These are phyloP conservation scores for Abramis brama DNA, from an alignment of 2,113 vertebrate genomes.

Conservation along the genomic window DNA sequence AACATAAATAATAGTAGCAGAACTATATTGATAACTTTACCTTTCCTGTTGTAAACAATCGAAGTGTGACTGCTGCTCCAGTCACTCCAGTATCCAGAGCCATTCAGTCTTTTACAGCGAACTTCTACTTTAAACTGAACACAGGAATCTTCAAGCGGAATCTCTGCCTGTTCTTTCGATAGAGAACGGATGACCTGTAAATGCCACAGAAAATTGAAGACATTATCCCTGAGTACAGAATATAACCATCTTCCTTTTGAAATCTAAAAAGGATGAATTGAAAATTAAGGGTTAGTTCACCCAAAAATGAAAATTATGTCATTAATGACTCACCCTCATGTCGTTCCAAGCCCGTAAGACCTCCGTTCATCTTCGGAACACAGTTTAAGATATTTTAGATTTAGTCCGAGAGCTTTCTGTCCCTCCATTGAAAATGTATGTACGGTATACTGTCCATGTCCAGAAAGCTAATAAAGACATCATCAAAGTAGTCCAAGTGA, in stretches of 20 bases:
- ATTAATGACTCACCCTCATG: too few relatives aligned
- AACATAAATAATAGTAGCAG: neutral
- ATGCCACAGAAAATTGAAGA: slow-evolving; percentile 14
- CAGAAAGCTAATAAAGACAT: too few relatives aligned
- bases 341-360: too few relatives aligned
- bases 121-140: slow-evolving; percentile 78
- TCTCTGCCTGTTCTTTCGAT: slow-evolving; percentile 47
- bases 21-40: slow-evolving; percentile 64
- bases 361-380: too few relatives aligned
- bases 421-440: too few relatives aligned
- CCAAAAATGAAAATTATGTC: too few relatives aligned
- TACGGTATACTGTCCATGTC: too few relatives aligned
- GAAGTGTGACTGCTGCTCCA: slow-evolving; percentile 82
- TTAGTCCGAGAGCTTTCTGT: too few relatives aligned
- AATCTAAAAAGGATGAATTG: neutral
- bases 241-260: neutral
- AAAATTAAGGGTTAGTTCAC: too few relatives aligned
- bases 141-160: slow-evolving; percentile 75
- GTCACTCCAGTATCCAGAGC: slow-evolving; percentile 83
- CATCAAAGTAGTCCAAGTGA: too few relatives aligned
- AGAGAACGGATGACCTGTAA: slow-evolving; percentile 66
- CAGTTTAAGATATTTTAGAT: too few relatives aligned
- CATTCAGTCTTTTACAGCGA: slow-evolving; percentile 76
- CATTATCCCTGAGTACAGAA: neutral
- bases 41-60: slow-evolving; percentile 78